Percentiles rank a stretch among this genome's conserved stretches.
These are phyloP conservation scores for Protophormia terraenovae DNA, from an alignment of 2,888 invertebrate genomes.

Conservation along the genomic window DNA sequence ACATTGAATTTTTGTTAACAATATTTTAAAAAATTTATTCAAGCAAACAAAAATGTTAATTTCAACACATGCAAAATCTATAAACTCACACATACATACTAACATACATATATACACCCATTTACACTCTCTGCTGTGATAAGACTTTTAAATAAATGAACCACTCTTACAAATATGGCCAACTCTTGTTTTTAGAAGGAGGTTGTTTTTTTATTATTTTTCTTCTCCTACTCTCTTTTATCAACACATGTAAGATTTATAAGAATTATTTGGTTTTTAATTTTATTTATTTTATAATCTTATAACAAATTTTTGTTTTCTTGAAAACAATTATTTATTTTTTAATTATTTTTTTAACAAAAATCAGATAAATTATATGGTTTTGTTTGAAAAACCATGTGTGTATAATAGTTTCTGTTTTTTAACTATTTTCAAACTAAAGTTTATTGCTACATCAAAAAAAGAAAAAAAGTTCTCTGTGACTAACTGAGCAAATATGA, in stretches of 20 bases:
- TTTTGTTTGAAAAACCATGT: neutral
- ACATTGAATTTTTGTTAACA: neutral
- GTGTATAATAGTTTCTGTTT: slow-evolving; percentile 32
- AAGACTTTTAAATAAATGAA: neutral
- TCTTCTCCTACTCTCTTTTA: slow-evolving; percentile 8
- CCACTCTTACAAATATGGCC: slow-evolving; percentile 38
- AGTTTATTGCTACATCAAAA: neutral
- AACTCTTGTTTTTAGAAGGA: neutral
- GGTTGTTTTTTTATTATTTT: neutral
- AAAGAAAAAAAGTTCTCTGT: neutral
- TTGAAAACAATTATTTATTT: slow-evolving; percentile 1
- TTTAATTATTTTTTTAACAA: neutral
- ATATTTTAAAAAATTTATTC: slow-evolving; percentile 7
- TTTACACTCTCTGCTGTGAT: neutral
- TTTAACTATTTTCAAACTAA: slow-evolving; percentile 6
- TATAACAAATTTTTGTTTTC: neutral
- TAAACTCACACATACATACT: neutral
- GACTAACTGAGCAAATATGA: slow-evolving; percentile 50
- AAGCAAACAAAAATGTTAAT: slow-evolving; percentile 17
- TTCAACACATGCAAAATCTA: neutral
- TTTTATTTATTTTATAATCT: neutral
- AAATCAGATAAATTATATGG: slow-evolving; percentile 8
- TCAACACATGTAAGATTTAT: neutral
- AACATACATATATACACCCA: neutral
- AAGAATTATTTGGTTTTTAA: neutral